Base-by-base conservation (phyloP, 2,888 invertebrate species). In the Aleiodes alternator region DNA sequence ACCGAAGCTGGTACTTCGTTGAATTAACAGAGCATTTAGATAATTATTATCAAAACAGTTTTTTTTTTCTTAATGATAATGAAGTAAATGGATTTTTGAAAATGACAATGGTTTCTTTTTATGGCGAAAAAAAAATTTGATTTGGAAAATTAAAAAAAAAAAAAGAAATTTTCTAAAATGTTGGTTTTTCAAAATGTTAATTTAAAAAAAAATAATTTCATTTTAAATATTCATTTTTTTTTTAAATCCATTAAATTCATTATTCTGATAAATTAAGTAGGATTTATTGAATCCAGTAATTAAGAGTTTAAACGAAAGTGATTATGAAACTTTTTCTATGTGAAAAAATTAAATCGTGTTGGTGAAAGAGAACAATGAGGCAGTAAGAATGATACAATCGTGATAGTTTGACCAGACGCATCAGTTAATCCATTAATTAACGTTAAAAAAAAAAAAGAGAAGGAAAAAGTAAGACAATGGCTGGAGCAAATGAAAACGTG, bases 231-330 rank as follows among this genome's bases (percentile, higher is more conserved):
- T 23, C 1, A 38, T 38, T 38, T 38, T 38, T 38, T 38, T 38
- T 38, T 0, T 3, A 38, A 8, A 38, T 38, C 38, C 38, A 38
- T 38, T 8, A 38, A 38, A 38, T 38, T 38, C 56, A 56, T 23
- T 29, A 56, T 11, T 29, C 29, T 29, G 12, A 31, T 43, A 56
- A 31, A 57, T 64, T 43, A 16, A 57, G 43, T 16, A 53, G 53
- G 50, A 56, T 73, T 55, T 64, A 69, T 51, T 51, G 48, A 73
- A 76, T 71, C 77, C 79, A 71, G 79, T 77, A 78, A 79, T 79
- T 76, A 79, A 76, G 72, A 71, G 78, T 53, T 72, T 74, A 68
- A 75, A 78, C 69, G 80, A 80, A 78, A 80, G 79, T 79, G 75
- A 78, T 79, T 80, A 80, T 75, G 74, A 71, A 51, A 75, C 73